Base-by-base conservation (phyloP, 2,888 invertebrate species). In the Leucozona laternaria region DNA sequence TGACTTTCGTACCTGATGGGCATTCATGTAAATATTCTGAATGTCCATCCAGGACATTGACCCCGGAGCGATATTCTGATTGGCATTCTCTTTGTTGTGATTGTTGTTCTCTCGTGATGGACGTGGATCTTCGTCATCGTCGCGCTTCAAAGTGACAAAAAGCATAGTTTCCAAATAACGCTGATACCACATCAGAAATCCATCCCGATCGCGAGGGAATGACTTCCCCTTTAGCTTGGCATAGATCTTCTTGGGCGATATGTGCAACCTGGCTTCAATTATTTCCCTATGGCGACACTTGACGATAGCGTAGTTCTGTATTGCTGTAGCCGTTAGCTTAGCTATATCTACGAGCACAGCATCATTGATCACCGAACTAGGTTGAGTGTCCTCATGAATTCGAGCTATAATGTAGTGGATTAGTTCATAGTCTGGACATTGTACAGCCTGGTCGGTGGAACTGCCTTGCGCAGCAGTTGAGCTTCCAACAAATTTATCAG, bases 241-340 rank as follows among this genome's bases (percentile, higher is more conserved):
- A 88, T 91, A 92, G 40, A 92, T 90, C 75, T 92, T 92, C 55
- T 92, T 92, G 5, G 92, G 91, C 8, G 93, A 91, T 76, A 92
- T 90, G 20, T 89, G 75, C 15, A 80, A 48, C 10, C 89, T 78
- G 31, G 83, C 58, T 40, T 55, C 80, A 31, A 53, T 20, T 11
- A 75, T 17, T 2, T 82, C 66, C 6, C 70, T 80, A 34, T 70
- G 81, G 86, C 79, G 88, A 88, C 89, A 75, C 88, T 89, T 75
- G 89, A 88, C 45, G 62, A 79, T 58, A 88, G 88, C n/a, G 89
- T 85, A 90, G 76, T 90, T 91, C 31, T 91, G 91, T 10, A 90
- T 92, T 2, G 91, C 90, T 7, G 90, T 90, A 4, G 91, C 91
- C 8, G 92, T 92, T 62, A 92, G 71, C 79, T 91, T 92, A 7